phyloP scores from a whole-genome alignment of 2,113 vertebrate species.

The Ifrita kowaldi region DNA sequence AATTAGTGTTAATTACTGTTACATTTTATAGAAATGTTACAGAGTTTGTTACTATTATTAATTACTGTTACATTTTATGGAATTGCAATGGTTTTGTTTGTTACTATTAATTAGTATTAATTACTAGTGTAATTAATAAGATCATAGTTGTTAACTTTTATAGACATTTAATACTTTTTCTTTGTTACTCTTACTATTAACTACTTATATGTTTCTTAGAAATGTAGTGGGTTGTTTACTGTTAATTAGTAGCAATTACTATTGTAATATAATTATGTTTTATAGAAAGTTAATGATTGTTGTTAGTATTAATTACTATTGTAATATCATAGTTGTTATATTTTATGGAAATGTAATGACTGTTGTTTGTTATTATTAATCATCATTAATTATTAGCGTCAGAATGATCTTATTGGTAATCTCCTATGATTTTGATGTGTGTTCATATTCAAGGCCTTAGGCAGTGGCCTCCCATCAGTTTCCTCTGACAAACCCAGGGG shows the following conservation, averaged over 20 bases:
- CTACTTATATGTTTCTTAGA: not conserved
- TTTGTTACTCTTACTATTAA: not conserved
- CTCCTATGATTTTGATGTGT: not conserved
- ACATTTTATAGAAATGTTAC: not conserved
- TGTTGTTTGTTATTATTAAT: not conserved
- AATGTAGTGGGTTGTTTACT: not conserved
- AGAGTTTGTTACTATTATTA: not conserved
- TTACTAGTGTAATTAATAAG: not conserved
- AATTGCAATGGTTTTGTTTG: not conserved
- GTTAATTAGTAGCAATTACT: not conserved
- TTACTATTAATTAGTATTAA: not conserved
- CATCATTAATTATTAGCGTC: not conserved
- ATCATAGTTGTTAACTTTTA: not conserved
- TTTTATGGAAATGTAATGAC: not conserved
- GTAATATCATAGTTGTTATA: not conserved
- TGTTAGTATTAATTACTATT: not conserved
- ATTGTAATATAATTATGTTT: not conserved
- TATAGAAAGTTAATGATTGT: not conserved
- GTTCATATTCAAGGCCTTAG: not conserved
- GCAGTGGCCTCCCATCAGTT: not conserved
- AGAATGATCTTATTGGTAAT: too few relatives aligned
- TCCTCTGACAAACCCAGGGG: not conserved
- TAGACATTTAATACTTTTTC: not conserved
- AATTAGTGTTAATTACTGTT: not conserved
- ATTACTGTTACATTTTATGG: not conserved